phyloP scores from a whole-genome alignment of 2,888 invertebrate genomes.

The Ormia ochracea region DNA sequence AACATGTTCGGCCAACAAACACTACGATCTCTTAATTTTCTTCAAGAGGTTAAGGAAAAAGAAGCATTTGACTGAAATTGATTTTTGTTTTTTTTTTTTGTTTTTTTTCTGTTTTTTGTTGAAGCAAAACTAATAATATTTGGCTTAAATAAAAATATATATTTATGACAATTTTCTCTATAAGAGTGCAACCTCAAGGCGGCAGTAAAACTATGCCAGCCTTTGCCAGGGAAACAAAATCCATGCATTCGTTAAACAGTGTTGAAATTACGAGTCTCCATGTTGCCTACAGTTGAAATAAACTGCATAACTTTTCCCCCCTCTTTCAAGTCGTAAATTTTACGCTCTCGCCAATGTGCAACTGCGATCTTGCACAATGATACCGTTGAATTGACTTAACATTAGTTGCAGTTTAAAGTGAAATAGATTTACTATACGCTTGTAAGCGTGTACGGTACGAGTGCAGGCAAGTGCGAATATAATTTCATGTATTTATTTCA shows the following conservation, averaged over 20 bases:
- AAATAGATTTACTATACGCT: slow-evolving; percentile 7
- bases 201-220: slow-evolving; percentile 15
- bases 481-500: slow-evolving; percentile 18
- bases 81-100: too few species aligned
- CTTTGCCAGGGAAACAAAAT: slow-evolving; percentile 39
- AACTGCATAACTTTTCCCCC: not conserved
- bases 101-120: too few species aligned
- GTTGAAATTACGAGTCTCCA: slow-evolving; percentile 52
- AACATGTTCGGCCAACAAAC: not conserved
- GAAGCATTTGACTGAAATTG: not conserved
- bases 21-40: not conserved
- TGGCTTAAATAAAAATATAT: not conserved
- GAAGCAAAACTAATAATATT: not conserved
- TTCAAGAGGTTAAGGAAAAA: not conserved
- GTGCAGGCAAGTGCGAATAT: not conserved
- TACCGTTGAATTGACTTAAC: not conserved
- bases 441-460: too few species aligned
- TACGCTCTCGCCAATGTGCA: slow-evolving; percentile 36
- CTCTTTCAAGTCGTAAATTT: slow-evolving; percentile 26
- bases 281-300: slow-evolving; percentile 9
- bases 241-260: slow-evolving; percentile 44
- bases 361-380: not conserved
- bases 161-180: slow-evolving; percentile 40
- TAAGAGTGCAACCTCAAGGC: slow-evolving; percentile 37
- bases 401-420: slow-evolving; percentile 2